Conservation (phyloP, 2,888 invertebrate genomes). For the Eupithecia subfuscata region DNA sequence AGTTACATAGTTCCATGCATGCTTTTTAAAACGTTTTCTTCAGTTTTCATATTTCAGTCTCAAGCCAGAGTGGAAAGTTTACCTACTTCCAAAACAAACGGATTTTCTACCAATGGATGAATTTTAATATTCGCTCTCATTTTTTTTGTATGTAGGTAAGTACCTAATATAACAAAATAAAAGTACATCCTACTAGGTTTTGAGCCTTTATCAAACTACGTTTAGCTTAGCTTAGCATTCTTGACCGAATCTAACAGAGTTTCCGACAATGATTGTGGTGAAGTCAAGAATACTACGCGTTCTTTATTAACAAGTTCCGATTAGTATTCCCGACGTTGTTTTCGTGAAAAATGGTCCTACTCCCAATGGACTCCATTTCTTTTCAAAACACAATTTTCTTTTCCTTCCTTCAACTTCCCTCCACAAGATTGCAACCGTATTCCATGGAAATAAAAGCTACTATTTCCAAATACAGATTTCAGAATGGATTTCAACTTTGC, state of each 20-base stretch:
- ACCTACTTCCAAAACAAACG: background rate
- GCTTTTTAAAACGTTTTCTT: too few species aligned
- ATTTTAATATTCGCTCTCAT: background rate
- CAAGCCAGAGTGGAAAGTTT: background rate
- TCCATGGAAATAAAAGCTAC: conserved; percentile 13
- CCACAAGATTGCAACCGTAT: conserved; percentile 39
- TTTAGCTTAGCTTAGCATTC: background rate
- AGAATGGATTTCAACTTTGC: conserved; percentile 13
- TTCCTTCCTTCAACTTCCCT: conserved; percentile 12
- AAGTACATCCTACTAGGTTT: too few species aligned
- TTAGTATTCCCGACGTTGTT: conserved; percentile 67
- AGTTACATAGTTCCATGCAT: too few species aligned
- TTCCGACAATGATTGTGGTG: background rate
- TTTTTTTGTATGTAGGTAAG: too few species aligned
- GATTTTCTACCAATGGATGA: background rate
- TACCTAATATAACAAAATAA: too few species aligned
- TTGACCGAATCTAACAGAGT: background rate
- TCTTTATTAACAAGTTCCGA: conserved; percentile 53
- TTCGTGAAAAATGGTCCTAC: conserved; percentile 67
- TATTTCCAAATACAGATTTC: background rate
- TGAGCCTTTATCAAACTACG: background rate
- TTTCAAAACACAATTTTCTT: conserved; percentile 48
- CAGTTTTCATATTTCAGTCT: background rate
- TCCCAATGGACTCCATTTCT: conserved; percentile 61
- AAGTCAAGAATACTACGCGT: conserved; percentile 40